Evolutionary conservation across 2,113 vertebrate species (phyloP).

Genomic region (Scolopax mira): DNA sequence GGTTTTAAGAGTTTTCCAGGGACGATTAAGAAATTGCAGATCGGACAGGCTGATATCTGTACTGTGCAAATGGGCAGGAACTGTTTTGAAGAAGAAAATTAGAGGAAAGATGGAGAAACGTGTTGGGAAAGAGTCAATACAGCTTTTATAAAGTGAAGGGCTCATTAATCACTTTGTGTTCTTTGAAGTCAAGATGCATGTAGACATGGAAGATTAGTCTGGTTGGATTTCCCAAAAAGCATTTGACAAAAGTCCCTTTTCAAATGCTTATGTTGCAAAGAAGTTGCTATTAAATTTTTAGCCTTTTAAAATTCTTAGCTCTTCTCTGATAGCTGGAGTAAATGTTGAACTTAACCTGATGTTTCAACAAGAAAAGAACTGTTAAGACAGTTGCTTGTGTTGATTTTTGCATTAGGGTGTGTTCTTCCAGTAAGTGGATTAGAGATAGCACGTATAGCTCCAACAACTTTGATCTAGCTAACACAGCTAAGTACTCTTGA

Average conservation of each 20-base stretch:
- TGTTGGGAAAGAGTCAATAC: neutral
- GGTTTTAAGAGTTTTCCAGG: slow-evolving; percentile 20
- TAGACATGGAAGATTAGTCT: neutral
- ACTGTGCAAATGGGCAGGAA: slow-evolving; percentile 27
- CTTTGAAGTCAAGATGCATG: neutral
- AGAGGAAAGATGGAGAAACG: neutral
- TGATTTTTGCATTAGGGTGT: neutral
- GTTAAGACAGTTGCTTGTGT: neutral
- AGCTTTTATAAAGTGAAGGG: neutral
- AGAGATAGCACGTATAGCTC: neutral
- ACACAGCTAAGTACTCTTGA: neutral
- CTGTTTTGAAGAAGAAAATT: slow-evolving; percentile 16
- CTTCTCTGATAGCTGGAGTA: neutral
- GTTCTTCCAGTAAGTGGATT: neutral
- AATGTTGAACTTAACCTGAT: neutral
- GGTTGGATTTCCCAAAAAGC: neutral
- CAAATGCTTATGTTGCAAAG: neutral
- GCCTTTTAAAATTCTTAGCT: neutral
- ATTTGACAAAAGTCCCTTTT: neutral
- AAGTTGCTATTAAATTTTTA: neutral
- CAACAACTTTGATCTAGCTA: neutral
- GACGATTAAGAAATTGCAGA: slow-evolving; percentile 6
- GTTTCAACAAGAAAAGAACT: neutral
- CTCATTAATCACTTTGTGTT: neutral
- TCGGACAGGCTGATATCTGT: slow-evolving; percentile 29